Evolutionary conservation across 2,797 vertebrate species (phyloP).

Genomic region (Danio choprae): DNA sequence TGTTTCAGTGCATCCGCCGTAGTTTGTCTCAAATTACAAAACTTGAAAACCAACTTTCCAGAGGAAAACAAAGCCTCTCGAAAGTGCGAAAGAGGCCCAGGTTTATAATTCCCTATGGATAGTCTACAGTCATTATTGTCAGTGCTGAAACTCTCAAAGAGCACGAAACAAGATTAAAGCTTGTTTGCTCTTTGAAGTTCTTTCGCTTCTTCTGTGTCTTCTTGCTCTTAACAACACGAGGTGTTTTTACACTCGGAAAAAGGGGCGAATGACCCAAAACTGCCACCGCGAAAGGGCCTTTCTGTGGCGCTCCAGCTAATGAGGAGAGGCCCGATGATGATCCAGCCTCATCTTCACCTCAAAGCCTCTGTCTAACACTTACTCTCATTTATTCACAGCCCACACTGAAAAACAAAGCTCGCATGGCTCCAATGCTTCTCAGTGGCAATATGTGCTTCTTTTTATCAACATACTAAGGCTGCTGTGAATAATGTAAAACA

Average conservation of each 20-base stretch:
- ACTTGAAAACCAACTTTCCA: constrained; percentile 36
- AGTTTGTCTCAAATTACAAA: constrained; percentile 37
- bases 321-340: constrained; percentile 66
- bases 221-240: constrained; percentile 65
- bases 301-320: constrained; percentile 60
- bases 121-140: constrained; percentile 63
- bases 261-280: constrained; percentile 74
- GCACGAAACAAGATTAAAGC: constrained; percentile 76
- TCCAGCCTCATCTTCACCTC: constrained; percentile 64
- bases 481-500: constrained; percentile 2
- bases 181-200: constrained; percentile 74
- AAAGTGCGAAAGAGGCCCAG: constrained; percentile 47
- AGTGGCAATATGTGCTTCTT: not conserved
- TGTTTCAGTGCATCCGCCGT: constrained; percentile 19
- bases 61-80: constrained; percentile 38
- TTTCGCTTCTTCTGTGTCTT: constrained; percentile 62
- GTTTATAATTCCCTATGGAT: constrained; percentile 56
- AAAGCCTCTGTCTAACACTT: constrained; percentile 63
- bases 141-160: constrained; percentile 67
- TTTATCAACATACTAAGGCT: constrained; percentile 4
- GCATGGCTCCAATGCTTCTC: constrained; percentile 1
- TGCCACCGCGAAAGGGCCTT: constrained; percentile 68
- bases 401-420: constrained; percentile 41
- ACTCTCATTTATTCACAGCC: constrained; percentile 53
- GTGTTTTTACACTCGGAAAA: constrained; percentile 64